A percentile compares a stretch with the other conserved stretches of the same genome.
Conservation (phyloP, 2,888 invertebrate genomes). For the Hydrotaea diabolus region DNA sequence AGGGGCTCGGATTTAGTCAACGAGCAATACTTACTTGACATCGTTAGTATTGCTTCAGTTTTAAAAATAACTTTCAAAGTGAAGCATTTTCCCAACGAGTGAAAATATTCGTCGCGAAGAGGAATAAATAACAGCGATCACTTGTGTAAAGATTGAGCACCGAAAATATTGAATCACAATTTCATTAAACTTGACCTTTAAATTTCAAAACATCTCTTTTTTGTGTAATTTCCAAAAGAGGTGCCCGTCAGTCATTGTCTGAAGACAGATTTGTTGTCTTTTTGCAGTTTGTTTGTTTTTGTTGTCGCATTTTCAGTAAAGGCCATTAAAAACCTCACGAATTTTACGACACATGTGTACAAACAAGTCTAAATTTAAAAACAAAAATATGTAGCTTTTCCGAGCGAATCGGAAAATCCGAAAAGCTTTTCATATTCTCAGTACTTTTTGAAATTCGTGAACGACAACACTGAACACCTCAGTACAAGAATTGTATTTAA, state of each 20-base stretch:
- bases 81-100: neutral
- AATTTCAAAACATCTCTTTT: neutral
- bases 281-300: neutral
- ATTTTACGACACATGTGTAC: neutral
- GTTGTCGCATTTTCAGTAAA: neutral
- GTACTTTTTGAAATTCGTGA: constrained; percentile 18
- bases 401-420: neutral
- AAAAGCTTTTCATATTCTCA: constrained; percentile 23
- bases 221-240: constrained; percentile 24
- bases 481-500: neutral
- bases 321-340: constrained; percentile 14
- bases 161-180: neutral
- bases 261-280: neutral
- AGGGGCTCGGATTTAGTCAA: no score
- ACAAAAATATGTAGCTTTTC: constrained; percentile 19
- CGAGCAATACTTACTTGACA: neutral
- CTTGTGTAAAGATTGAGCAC: neutral
- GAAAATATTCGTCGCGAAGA: no score
- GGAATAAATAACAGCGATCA: no score
- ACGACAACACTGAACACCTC: neutral
- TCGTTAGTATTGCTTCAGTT: neutral
- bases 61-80: neutral
- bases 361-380: constrained; percentile 27
- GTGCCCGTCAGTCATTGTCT: neutral
- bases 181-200: constrained; percentile 36